Evolutionary conservation across 2,113 vertebrate species (phyloP).

Genomic region (Lichenostomus cassidix): DNA sequence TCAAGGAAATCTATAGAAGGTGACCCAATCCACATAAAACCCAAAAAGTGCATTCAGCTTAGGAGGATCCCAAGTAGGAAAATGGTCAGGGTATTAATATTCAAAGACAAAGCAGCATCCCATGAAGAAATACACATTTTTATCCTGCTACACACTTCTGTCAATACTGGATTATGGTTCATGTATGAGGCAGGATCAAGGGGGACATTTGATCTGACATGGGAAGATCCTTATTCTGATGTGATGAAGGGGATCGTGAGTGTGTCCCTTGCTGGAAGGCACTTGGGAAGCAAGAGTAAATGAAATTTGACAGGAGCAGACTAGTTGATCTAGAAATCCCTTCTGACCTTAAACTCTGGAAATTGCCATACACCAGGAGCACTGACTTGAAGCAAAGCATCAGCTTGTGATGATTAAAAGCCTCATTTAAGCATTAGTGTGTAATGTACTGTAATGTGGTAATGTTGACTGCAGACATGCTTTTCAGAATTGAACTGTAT

Average conservation of each 20-base stretch:
- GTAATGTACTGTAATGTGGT: not conserved
- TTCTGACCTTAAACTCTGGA: constrained; percentile 10
- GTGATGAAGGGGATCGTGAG: not conserved
- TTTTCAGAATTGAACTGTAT: not conserved
- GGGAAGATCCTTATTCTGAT: not conserved
- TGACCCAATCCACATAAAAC: not conserved
- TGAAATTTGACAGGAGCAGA: not conserved
- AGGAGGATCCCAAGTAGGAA: not conserved
- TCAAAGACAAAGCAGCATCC: not conserved
- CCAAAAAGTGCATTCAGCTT: not conserved
- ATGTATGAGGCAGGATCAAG: not conserved
- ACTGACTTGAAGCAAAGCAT: not conserved
- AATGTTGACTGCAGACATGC: not conserved
- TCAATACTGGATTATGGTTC: not conserved
- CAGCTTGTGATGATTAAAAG: not conserved
- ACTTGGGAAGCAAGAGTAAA: not conserved
- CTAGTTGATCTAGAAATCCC: not conserved
- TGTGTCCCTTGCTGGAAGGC: not conserved
- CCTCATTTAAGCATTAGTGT: not conserved
- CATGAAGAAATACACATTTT: not conserved
- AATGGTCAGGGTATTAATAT: not conserved
- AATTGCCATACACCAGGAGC: not conserved
- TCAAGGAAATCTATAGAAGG: not conserved
- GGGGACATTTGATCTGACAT: not conserved
- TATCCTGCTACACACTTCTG: not conserved